Percentiles rank a stretch among this genome's conserved stretches.
Conservation (phyloP, 2,797 vertebrate genomes). For the Brachyalestes nurse region DNA sequence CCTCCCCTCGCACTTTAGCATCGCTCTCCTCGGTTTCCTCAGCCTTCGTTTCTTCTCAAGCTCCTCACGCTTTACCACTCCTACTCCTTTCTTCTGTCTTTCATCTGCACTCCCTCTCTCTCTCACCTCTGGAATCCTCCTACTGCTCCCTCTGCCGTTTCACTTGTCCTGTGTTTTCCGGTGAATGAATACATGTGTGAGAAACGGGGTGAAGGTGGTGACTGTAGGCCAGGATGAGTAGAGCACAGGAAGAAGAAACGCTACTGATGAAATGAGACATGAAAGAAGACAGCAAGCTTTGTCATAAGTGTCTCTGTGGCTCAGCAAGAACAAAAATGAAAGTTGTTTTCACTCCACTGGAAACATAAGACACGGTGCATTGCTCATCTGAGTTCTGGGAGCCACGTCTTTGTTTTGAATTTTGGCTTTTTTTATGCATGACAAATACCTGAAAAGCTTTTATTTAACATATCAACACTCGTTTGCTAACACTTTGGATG, state of each 20-base stretch:
- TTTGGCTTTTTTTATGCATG: neutral
- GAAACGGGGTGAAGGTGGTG: neutral
- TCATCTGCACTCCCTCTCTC: conserved; percentile 15
- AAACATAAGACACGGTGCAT: neutral
- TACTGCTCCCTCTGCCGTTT: neutral
- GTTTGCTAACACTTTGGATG: too few species aligned
- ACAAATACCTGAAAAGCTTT: too few species aligned
- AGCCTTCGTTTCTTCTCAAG: conserved; percentile 1
- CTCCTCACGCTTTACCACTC: conserved; percentile 14
- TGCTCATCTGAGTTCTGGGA: neutral
- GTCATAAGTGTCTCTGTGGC: conserved; percentile 22
- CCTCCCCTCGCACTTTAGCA: neutral
- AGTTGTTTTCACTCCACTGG: conserved; percentile 1
- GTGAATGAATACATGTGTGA: neutral
- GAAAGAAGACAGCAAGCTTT: conserved; percentile 44
- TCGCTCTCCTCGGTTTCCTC: neutral
- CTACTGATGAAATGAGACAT: conserved; percentile 51
- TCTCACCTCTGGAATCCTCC: conserved; percentile 8
- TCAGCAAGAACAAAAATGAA: conserved; percentile 28
- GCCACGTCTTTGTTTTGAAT: neutral
- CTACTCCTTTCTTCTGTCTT: conserved; percentile 8
- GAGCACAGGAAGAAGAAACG: conserved; percentile 8
- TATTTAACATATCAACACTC: too few species aligned
- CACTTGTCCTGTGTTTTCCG: conserved; percentile 8
- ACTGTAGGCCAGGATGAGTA: conserved; percentile 8